Base-by-base conservation (phyloP, 2,113 vertebrate genomes). In the Beaufortia kweichowensis region DNA sequence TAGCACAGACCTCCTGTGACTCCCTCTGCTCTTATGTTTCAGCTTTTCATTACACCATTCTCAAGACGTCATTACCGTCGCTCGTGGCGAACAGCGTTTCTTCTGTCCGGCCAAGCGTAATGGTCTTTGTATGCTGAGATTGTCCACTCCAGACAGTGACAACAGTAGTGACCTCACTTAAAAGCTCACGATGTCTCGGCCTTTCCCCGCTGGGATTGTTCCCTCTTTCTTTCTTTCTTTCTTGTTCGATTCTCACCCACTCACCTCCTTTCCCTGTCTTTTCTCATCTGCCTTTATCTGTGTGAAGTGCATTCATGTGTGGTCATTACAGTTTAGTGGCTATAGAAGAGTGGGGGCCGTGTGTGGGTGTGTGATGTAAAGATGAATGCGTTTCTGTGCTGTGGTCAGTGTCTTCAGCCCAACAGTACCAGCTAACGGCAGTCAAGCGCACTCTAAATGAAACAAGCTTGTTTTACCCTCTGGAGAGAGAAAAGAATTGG, bases 221-320 rank as follows among this genome's bases (percentile, higher is more conserved):
- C 21, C 19, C 23, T 53, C 63, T 62, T 59, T 62, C 66, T 23
- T 19, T 57, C 59, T n/a, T n/a, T 77, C 28, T 80, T 81, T 78
- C 63, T 84, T 73, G 71, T 41, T 76, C 77, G 43, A 72, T 82
- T 68, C 43, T 82, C 70, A 60, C 66, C 76, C 77, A 79, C 73
- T 50, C 81, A 80, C 53, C 59, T 24, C 82, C 67, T 24, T 6
- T 62, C 28, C 61, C 43, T 12, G 21, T 66, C 41, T 67, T 41
- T 62, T 66, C 17, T 43, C 33, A 15, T 59, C 41, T 79, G 15
- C 23, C 50, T 29, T 65, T 6, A n/a, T 63, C 28, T 41, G 19
- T 21, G 28, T 65, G 55, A 43, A 65, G 53, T 19, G 8, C 41
- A 10, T 73, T n/a, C 21, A 15, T 70, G 67, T 69, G 46, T 35